Evolutionary conservation across 2,797 vertebrate species (phyloP), one percentile per base, ranked within the genome.

Genomic region (Argentina silus): DNA sequence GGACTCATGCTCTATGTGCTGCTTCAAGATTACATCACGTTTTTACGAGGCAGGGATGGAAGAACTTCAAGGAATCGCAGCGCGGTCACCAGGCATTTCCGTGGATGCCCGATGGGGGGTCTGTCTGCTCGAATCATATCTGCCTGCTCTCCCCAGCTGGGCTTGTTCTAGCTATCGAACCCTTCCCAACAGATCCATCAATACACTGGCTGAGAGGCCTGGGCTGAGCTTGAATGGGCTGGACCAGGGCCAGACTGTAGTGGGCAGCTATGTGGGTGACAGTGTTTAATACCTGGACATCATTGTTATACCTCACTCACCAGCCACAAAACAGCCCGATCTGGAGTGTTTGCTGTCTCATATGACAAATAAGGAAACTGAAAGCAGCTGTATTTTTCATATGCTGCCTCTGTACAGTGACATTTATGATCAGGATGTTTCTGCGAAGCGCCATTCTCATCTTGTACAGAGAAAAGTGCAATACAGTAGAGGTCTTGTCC

Each of bases 81-180:
- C 11, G 21, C 23, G 14, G 48, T 72, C 47, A 42, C 63, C 45
- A 59, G 44, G 62, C 63, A 66, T 73, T 81, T 75, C 67, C 61
- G 23, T 4, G 57, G 64, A 75, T 2, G 42, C 44, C 19, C n/a
- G 6, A 27, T 7, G 70, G 56, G 17, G 68, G 70, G 67, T 63
- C 67, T 70, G 53, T 73, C 62, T 42, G 70, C 67, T 68, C 44
- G 43, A 66, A 69, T 76, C 67, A 70, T 43, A 66, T 67, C 50
- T 21, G 55, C 47, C 15, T 23, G 3, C 2, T 78, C 45, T 74
- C 73, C 66, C 73, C 70, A 55, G 66, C 63, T 43, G 42, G 70
- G 64, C 51, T 67, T 81, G 69, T 73, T 81, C 77, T 78, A 69
- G 72, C 69, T 64, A 81, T 81, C 15, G 67, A 86, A 69, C 65